phyloP scores from a whole-genome alignment of 2,888 invertebrate genomes.

The Drosophila atroscutellata region DNA sequence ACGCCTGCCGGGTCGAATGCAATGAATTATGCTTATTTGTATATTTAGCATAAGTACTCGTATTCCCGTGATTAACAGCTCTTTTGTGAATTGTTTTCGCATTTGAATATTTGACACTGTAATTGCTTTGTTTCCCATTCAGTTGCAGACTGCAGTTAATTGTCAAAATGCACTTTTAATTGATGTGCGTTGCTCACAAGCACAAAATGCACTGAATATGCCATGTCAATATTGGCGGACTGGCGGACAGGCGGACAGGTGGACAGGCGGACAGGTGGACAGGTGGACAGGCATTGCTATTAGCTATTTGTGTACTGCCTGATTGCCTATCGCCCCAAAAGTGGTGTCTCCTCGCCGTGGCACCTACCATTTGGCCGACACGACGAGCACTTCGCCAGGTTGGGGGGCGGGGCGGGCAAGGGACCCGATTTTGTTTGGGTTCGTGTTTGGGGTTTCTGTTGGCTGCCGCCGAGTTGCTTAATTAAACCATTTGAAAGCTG shows the following conservation, averaged over 20 bases:
- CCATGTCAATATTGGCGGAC: slow-evolving; percentile 9
- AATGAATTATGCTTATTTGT: neutral
- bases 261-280: neutral
- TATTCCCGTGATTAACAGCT: neutral
- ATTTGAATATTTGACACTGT: slow-evolving; percentile 7
- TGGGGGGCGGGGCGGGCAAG: too few species aligned
- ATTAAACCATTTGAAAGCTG: slow-evolving; percentile 69
- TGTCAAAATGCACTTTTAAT: slow-evolving; percentile 24
- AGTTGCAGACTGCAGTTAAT: slow-evolving; percentile 36
- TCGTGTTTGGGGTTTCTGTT: slow-evolving; percentile 14
- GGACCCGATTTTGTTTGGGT: slow-evolving; percentile 4
- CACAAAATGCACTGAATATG: neutral
- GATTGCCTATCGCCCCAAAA: slow-evolving; percentile 19
- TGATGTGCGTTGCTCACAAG: slow-evolving; percentile 11
- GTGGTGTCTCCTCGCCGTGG: neutral
- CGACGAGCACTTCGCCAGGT: neutral
- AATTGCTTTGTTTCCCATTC: slow-evolving; percentile 22
- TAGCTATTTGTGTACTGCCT: slow-evolving; percentile 4
- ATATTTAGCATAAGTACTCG: neutral
- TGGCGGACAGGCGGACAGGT: neutral
- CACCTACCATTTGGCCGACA: slow-evolving; percentile 1
- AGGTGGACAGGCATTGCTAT: neutral
- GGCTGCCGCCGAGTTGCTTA: slow-evolving; percentile 37
- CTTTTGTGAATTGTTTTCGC: slow-evolving; percentile 11
- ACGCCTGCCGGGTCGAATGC: neutral